A percentile compares a stretch with the other conserved stretches of the same genome.
Evolutionary conservation across 2,888 invertebrate species (phyloP).

Genomic region (Horisme vitalbata): DNA sequence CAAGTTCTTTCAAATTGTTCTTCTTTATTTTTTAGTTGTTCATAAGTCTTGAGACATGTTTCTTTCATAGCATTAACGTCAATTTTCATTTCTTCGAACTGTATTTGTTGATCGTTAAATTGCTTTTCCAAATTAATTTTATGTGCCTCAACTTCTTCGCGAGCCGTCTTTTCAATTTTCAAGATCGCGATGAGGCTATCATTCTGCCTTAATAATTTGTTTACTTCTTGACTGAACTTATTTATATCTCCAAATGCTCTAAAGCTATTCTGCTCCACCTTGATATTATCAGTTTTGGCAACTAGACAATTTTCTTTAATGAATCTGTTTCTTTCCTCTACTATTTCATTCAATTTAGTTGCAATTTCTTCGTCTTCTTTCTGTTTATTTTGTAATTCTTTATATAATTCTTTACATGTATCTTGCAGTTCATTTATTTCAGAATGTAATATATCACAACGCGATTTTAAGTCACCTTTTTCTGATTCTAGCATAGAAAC

Average conservation of each 20-base stretch:
- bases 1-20: constrained; percentile 36
- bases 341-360: constrained; percentile 25
- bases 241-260: constrained; percentile 12
- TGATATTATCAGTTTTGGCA: neutral
- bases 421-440: constrained; percentile 5
- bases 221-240: constrained; percentile 6
- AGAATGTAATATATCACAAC: constrained; percentile 1
- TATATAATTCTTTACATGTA: neutral
- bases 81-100: constrained; percentile 14
- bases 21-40: constrained; percentile 30
- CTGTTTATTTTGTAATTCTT: constrained; percentile 1
- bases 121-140: constrained; percentile 35
- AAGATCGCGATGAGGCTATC: constrained; percentile 32
- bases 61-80: constrained; percentile 17
- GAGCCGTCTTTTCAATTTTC: constrained; percentile 39
- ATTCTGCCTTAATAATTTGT: constrained; percentile 20
- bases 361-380: constrained; percentile 18
- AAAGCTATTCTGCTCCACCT: constrained; percentile 17
- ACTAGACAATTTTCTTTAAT: constrained; percentile 21
- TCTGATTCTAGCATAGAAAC: constrained; percentile 4
- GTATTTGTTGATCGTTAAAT: constrained; percentile 36
- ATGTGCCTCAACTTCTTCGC: constrained; percentile 40
- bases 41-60: constrained; percentile 15
- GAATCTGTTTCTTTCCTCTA: constrained; percentile 12
- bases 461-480: constrained; percentile 1